Percentiles rank a stretch among this genome's conserved stretches.
phyloP scores from a whole-genome alignment of 2,113 vertebrate species.

The Ornithorhynchus anatinus region DNA sequence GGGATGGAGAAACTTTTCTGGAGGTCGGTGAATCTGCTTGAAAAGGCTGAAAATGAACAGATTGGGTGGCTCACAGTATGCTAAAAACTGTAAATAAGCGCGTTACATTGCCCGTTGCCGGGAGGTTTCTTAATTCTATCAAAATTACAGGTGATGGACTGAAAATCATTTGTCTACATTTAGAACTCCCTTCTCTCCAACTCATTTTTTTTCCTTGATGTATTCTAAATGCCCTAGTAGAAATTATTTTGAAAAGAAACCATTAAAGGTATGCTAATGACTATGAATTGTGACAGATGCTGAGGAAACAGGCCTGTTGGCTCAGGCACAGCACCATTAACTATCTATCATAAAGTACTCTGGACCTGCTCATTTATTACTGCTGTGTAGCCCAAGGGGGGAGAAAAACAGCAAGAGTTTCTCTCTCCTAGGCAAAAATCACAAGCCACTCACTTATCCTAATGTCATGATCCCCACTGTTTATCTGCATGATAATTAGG shows the following conservation, averaged over 20 bases:
- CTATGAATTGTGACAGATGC: constrained; percentile 71
- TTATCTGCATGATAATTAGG: constrained; percentile 77
- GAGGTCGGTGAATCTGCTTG: background rate
- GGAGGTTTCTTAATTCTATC: constrained; percentile 15
- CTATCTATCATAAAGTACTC: constrained; percentile 67
- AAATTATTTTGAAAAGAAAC: constrained; percentile 67
- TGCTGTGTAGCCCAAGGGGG: constrained; percentile 61
- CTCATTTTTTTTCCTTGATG: constrained; percentile 39
- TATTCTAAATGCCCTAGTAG: constrained; percentile 48
- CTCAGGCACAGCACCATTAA: constrained; percentile 69
- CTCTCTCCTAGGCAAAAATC: constrained; percentile 68
- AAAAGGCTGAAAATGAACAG: background rate
- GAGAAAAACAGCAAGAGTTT: constrained; percentile 62
- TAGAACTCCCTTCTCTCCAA: constrained; percentile 40
- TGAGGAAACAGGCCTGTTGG: constrained; percentile 67
- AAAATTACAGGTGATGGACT: constrained; percentile 14
- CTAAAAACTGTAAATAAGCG: background rate
- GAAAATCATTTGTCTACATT: constrained; percentile 56
- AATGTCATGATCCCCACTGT: constrained; percentile 74
- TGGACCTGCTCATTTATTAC: constrained; percentile 70
- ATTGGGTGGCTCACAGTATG: background rate
- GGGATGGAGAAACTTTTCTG: background rate
- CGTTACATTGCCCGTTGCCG: background rate
- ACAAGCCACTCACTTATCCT: constrained; percentile 68
- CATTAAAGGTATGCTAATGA: constrained; percentile 77